Evolutionary conservation across 1,140 invertebrate genomes (phyloP).

Genomic region (Orchesella cincta): DNA sequence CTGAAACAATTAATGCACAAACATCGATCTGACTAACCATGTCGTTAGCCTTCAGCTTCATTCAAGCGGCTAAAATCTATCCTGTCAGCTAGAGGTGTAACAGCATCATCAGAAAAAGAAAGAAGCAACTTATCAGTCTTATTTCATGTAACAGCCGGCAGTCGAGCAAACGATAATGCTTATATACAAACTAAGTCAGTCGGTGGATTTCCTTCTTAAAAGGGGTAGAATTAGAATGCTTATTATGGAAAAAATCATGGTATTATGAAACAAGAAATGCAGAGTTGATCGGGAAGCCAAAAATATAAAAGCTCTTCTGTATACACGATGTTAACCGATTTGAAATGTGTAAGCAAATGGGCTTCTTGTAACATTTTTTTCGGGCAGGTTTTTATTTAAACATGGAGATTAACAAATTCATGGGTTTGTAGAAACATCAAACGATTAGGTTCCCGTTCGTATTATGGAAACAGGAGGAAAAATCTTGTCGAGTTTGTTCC

Average conservation of each 20-base stretch:
- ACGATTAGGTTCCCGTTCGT: slow-evolving; percentile 5
- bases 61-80: slow-evolving; percentile 13
- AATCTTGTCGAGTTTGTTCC: background rate
- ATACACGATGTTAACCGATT: no score
- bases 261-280: slow-evolving; percentile 4
- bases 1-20: no score
- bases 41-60: slow-evolving; percentile 8
- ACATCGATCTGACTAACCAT: no score
- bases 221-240: background rate
- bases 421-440: background rate
- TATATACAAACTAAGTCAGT: slow-evolving; percentile 1
- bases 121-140: background rate
- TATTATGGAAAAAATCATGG: slow-evolving; percentile 10
- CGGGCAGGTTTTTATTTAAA: no score
- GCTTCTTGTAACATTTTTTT: no score
- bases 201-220: slow-evolving; percentile 25
- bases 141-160: slow-evolving; percentile 24
- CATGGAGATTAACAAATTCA: background rate
- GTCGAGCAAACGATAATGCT: background rate
- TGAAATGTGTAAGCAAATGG: no score
- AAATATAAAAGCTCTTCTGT: slow-evolving; percentile 11
- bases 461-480: slow-evolving; percentile 14
- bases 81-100: background rate
- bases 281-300: background rate
- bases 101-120: background rate